Evolutionary conservation across 92 coral and sea anemone genomes (phyloP).

Genomic region (Palythoa heliodiscus): DNA sequence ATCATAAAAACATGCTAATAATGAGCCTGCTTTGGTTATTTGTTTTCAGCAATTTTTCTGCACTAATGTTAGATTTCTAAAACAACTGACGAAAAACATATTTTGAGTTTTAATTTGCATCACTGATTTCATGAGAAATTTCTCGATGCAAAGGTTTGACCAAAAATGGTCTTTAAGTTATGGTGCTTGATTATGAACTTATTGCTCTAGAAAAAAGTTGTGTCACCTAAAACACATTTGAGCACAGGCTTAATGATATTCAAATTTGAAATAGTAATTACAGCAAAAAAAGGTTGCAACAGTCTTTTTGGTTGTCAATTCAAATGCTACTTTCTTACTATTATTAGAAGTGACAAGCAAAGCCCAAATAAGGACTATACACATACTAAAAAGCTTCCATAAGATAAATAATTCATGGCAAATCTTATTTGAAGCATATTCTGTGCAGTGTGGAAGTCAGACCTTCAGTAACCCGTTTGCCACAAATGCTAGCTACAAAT

Average conservation of each 20-base stretch:
- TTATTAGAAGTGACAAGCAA: not conserved
- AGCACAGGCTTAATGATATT: not conserved
- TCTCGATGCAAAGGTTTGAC: too few relatives aligned
- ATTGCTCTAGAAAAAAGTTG: too few relatives aligned
- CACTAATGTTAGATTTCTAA: too few relatives aligned
- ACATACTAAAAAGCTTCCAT: conserved; percentile 8
- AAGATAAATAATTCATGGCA: conserved; percentile 34
- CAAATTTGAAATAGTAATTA: not conserved
- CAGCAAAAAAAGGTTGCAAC: not conserved
- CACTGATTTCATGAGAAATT: too few relatives aligned
- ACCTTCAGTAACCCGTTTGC: not conserved
- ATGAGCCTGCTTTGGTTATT: too few relatives aligned
- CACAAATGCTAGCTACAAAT: not conserved
- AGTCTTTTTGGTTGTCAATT: not conserved
- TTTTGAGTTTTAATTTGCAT: too few relatives aligned
- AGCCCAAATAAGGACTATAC: not conserved
- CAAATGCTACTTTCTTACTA: not conserved
- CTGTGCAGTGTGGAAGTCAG: conserved; percentile 1
- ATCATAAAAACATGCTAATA: too few relatives aligned
- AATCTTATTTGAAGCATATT: not conserved
- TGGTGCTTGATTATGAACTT: too few relatives aligned
- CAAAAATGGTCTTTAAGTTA: too few relatives aligned
- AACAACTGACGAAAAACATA: too few relatives aligned
- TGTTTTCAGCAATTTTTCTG: too few relatives aligned
- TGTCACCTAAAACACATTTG: too few relatives aligned